These are phyloP conservation scores for Agriopis marginaria DNA, from an alignment of 2,888 invertebrate species.

Conservation along the genomic window DNA sequence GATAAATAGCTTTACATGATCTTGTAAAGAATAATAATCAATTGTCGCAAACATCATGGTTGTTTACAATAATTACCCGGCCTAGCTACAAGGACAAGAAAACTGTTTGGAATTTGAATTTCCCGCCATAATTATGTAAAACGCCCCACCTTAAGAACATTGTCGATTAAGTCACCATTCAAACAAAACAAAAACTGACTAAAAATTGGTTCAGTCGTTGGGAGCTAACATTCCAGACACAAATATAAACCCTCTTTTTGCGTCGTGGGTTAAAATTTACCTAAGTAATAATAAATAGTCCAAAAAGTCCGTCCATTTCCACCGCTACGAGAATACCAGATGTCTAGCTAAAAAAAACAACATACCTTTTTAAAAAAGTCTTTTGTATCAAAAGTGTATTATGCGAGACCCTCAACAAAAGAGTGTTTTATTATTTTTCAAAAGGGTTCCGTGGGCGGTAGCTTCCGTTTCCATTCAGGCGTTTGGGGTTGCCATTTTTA, in stretches of 20 bases:
- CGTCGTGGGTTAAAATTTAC: not conserved
- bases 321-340: conserved; percentile 43
- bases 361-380: conserved; percentile 43
- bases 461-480: conserved; percentile 52
- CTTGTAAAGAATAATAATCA: too few species aligned
- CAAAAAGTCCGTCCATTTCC: conserved; percentile 20
- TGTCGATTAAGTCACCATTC: too few species aligned
- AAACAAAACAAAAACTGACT: not conserved
- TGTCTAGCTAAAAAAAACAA: conserved; percentile 41
- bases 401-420: conserved; percentile 47
- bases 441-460: conserved; percentile 65
- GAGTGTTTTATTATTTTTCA: conserved; percentile 64
- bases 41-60: too few species aligned
- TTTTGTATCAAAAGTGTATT: conserved; percentile 50
- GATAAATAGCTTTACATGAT: too few species aligned
- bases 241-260: not conserved
- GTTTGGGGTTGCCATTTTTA: conserved; percentile 47
- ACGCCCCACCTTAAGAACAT: too few species aligned
- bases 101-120: too few species aligned
- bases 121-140: too few species aligned
- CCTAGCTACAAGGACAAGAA: too few species aligned
- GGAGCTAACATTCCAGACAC: too few species aligned
- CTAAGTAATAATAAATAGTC: not conserved
- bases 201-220: too few species aligned
- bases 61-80: too few species aligned